Evolutionary conservation across 2,113 vertebrate genomes (phyloP).

Genomic region (Aphyosemion australe): DNA sequence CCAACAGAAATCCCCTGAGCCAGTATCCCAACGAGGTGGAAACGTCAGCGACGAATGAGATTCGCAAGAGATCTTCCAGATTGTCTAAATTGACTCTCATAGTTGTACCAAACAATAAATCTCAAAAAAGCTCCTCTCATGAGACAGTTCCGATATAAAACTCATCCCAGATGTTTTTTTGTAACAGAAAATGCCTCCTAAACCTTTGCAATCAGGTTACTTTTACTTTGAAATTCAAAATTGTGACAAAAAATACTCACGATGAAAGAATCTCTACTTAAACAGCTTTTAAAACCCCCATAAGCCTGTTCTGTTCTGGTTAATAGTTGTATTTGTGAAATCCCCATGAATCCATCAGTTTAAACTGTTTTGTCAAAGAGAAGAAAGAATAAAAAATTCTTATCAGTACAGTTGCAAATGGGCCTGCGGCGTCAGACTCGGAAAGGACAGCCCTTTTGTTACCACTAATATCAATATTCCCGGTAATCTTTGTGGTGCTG

Average conservation of each 20-base stretch:
- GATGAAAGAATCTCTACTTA: conserved; percentile 19
- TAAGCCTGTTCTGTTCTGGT: conserved; percentile 13
- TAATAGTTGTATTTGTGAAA: conserved; percentile 45
- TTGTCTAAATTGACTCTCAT: conserved; percentile 8
- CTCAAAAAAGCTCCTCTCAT: conserved; percentile 27
- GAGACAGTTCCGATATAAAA: conserved; percentile 10
- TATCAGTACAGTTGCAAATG: conserved; percentile 43
- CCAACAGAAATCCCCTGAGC: no score
- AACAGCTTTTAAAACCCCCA: conserved; percentile 14
- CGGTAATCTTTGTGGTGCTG: conserved; percentile 50
- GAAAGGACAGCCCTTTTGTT: conserved; percentile 52
- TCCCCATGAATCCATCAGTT: conserved; percentile 36
- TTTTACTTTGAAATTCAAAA: conserved; percentile 8
- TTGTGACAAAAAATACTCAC: conserved; percentile 1
- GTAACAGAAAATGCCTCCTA: conserved; percentile 9
- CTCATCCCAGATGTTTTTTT: conserved; percentile 33
- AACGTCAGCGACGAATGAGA: no score
- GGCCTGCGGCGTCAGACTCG: conserved; percentile 8
- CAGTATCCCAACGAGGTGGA: no score
- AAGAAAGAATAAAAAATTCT: conserved; percentile 17
- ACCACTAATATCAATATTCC: conserved; percentile 62
- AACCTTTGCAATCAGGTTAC: conserved; percentile 5
- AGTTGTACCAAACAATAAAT: conserved; percentile 59
- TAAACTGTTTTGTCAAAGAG: conserved; percentile 18
- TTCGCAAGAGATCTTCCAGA: no score